These are phyloP conservation scores for Zeuzera pyrina DNA, from an alignment of 2,888 invertebrate species.

Conservation along the genomic window DNA sequence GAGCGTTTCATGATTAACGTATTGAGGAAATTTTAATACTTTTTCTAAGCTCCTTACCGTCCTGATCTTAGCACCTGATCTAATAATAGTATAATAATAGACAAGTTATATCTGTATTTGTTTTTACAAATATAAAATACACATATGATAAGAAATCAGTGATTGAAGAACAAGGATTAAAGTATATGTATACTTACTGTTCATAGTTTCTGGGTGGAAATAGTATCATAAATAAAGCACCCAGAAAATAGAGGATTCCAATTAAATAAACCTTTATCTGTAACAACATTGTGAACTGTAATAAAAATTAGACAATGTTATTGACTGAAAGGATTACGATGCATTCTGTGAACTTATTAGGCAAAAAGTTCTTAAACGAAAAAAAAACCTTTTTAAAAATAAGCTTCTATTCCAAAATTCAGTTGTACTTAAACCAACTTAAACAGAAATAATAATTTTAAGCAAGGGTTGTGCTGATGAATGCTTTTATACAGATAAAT, in stretches of 20 bases:
- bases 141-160: neutral
- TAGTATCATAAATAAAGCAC: conserved; percentile 44
- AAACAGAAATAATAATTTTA: too few relatives aligned
- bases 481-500: too few relatives aligned
- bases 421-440: too few relatives aligned
- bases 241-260: conserved; percentile 41
- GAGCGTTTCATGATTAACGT: conserved; percentile 29
- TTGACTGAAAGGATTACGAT: too few relatives aligned
- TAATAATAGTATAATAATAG: conserved; percentile 15
- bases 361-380: too few relatives aligned
- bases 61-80: conserved; percentile 54
- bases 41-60: conserved; percentile 28
- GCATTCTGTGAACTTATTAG: too few relatives aligned
- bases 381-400: too few relatives aligned
- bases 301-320: too few relatives aligned
- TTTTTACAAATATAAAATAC: neutral
- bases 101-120: neutral
- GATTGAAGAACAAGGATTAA: neutral
- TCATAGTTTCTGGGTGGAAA: conserved; percentile 59
- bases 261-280: conserved; percentile 56
- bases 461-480: too few relatives aligned
- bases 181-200: conserved; percentile 29
- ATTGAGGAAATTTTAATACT: conserved; percentile 25
- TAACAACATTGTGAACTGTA: conserved; percentile 51
- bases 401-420: too few relatives aligned